Base-by-base conservation (phyloP, 2,888 invertebrate species). In the Andrena haemorrhoa region DNA sequence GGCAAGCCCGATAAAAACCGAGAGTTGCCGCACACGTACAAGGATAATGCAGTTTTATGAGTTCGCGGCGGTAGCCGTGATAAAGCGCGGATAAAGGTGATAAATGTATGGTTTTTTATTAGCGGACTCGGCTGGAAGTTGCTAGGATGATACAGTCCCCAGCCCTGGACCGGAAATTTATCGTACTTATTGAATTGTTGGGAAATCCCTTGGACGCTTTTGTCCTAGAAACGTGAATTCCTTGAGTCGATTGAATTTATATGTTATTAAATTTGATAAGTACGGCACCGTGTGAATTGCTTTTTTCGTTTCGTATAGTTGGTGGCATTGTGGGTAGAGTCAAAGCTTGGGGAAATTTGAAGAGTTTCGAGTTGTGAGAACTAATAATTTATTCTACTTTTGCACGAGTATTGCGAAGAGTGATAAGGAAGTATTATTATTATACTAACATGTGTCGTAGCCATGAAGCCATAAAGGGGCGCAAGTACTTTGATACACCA, bases 51-150 rank as follows among this genome's bases (percentile, higher is more conserved):
- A 82, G 75, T 81, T 82, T 82, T 81, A 82, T 69, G 81, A 82
- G 72, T 41, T 49, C 69, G 49, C 68, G 47, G 75, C 29, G 64
- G 64, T 82, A 51, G 58, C 65, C 75, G 71, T 73, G 82, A 82
- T 82, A 65, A 75, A 82, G 76, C 69, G 69, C 72, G 82, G 82
- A 82, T 82, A 76, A 82, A 75, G 72, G 66, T 82, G 82, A 82
- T 82, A 82, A 82, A 82, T 76, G 82, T 76, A 69, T 73, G 68
- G 26, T 81, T 82, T 82, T 82, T 82, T 82, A 76, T 81, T 82
- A 69, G 49, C 35, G 47, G 26, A 23, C 65, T 66, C 66, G 47
- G 10, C 51, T 56, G 56, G 29, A 26, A 65, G 75, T 76, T 65
- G 31, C 49, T 53, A 8, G 68, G 69, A 69, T 75, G 68, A 80